These are phyloP conservation scores for Centrocercus urophasianus DNA, from an alignment of 2,113 vertebrate genomes.

Conservation along the genomic window DNA sequence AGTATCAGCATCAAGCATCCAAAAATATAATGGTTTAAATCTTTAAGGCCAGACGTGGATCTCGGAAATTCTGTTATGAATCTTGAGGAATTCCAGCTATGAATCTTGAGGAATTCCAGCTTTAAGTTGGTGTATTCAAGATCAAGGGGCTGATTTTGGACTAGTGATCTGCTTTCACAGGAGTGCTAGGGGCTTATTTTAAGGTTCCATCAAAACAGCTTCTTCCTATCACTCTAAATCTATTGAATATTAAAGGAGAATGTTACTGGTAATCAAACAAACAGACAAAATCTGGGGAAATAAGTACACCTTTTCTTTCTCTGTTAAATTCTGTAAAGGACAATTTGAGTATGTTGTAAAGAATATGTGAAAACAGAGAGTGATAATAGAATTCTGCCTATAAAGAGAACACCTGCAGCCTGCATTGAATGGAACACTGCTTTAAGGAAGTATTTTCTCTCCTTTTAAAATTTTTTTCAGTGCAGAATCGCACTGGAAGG, in stretches of 20 bases:
- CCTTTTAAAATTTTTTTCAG: not conserved
- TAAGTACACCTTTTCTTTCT: not conserved
- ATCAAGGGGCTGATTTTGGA: not conserved
- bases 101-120: not conserved
- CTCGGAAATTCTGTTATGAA: not conserved
- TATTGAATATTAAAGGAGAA: not conserved
- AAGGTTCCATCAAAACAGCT: not conserved
- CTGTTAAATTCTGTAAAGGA: not conserved
- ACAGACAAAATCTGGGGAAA: not conserved
- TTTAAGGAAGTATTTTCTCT: not conserved
- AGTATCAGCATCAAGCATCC: constrained; percentile 35
- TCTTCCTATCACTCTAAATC: not conserved
- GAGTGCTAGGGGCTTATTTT: not conserved
- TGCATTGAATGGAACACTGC: not conserved
- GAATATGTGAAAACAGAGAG: not conserved
- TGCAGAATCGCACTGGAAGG: not conserved
- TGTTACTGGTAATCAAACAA: not conserved
- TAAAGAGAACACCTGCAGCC: not conserved
- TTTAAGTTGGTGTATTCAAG: not conserved
- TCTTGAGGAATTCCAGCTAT: not conserved
- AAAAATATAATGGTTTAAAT: not conserved
- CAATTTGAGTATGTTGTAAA: not conserved
- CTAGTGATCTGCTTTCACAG: not conserved
- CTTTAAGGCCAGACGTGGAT: not conserved
- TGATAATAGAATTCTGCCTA: not conserved